Percentiles rank a stretch among this genome's conserved stretches.
phyloP scores from a whole-genome alignment of 2,113 vertebrate genomes.

The Ploceus nigricollis region DNA sequence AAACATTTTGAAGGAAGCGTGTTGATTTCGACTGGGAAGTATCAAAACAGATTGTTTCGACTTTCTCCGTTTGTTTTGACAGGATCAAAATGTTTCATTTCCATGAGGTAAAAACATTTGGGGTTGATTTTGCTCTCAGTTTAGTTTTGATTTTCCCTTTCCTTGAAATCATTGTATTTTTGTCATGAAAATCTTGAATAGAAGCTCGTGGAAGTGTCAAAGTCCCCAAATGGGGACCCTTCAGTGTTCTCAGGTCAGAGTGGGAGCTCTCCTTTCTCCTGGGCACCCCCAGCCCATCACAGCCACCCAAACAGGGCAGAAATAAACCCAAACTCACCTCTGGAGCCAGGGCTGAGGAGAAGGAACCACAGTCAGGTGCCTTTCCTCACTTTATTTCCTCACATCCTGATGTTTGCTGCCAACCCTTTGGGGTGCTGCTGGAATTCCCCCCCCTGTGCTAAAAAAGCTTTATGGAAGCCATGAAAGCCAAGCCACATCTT shows the following conservation, averaged over 20 bases:
- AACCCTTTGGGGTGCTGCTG: not conserved
- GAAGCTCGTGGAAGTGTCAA: not conserved
- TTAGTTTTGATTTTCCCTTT: slow-evolving; percentile 8
- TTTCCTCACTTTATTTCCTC: not conserved
- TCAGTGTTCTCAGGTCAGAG: not conserved
- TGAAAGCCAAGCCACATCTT: not conserved
- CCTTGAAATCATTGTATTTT: not conserved
- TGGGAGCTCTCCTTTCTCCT: not conserved
- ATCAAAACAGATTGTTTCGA: slow-evolving; percentile 59
- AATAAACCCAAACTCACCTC: not conserved
- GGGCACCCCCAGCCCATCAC: not conserved
- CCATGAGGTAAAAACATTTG: slow-evolving; percentile 49
- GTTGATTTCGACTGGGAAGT: slow-evolving; percentile 31
- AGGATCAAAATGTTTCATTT: slow-evolving; percentile 53
- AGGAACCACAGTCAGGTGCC: not conserved
- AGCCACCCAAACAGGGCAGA: not conserved
- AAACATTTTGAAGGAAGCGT: slow-evolving; percentile 21
- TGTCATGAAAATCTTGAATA: not conserved
- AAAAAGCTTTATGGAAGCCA: not conserved
- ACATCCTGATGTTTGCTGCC: not conserved
- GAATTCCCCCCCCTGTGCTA: not conserved
- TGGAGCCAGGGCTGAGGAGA: not conserved
- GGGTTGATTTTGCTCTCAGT: not conserved
- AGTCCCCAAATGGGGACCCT: not conserved
- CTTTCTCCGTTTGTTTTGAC: slow-evolving; percentile 36